These are phyloP conservation scores for Pocota personata DNA, from an alignment of 2,888 invertebrate genomes.

Conservation along the genomic window DNA sequence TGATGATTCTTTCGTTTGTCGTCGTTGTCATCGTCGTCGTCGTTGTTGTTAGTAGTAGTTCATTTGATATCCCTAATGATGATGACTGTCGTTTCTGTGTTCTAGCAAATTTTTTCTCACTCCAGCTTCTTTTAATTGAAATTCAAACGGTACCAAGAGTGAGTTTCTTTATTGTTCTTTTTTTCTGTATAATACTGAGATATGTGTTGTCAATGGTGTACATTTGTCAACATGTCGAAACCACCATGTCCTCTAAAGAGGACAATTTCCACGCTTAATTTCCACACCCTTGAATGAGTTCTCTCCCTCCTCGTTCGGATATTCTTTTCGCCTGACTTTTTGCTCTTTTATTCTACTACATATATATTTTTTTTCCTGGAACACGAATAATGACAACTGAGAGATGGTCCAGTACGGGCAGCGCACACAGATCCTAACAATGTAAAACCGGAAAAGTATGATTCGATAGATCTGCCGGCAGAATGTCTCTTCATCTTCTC, in stretches of 20 bases:
- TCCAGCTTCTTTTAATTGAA: conserved; percentile 60
- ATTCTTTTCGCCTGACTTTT: conserved; percentile 5
- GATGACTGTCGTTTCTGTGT: conserved; percentile 52
- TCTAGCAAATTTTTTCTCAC: conserved; percentile 3
- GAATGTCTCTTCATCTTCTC: conserved; percentile 35
- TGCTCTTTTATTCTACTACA: conserved; percentile 25
- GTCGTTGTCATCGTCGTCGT: conserved; percentile 10
- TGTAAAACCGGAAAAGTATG: conserved; percentile 61
- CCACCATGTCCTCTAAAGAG: conserved; percentile 39
- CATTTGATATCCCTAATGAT: conserved; percentile 70
- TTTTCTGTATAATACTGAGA: conserved; percentile 7
- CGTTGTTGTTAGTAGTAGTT: conserved; percentile 33
- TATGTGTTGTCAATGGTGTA: conserved; percentile 62
- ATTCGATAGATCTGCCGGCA: conserved; percentile 58
- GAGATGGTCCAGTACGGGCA: background rate
- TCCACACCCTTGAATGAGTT: conserved; percentile 26
- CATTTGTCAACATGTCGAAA: conserved; percentile 61
- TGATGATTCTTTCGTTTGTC: conserved; percentile 50
- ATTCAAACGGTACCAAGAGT: conserved; percentile 49
- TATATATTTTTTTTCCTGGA: background rate
- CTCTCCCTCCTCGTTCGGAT: background rate
- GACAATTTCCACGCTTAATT: conserved; percentile 46
- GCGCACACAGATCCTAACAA: conserved; percentile 6
- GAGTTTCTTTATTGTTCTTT: background rate
- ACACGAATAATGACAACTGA: conserved; percentile 11